Base-by-base conservation (phyloP, 1,140 invertebrate species). In the Trichomalopsis sarcophagae region DNA sequence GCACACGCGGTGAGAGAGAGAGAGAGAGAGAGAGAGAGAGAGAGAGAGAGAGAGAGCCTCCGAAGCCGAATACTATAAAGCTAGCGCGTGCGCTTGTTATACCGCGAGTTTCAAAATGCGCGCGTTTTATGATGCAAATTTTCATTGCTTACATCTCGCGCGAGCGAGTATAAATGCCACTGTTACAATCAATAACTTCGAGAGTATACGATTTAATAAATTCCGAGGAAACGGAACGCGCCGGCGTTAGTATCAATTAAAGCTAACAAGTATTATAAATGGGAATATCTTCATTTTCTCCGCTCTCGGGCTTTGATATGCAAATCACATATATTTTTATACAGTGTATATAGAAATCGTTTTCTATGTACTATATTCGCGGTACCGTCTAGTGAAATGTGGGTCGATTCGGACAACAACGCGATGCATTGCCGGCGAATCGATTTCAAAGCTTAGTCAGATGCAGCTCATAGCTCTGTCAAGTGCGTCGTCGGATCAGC, bases 141-240 rank as follows among this genome's bases (percentile, higher is more conserved):
- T 80, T 36, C 33, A 69, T 40, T 68, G 9, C 23, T 10, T 68
- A 62, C 33, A 55, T 55, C 55, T 21, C 55, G 55, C 55, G 55
- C 68, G 68, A n/a, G n/a, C 27, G 30, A 27, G 14, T 30, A 62
- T 71, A 71, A 71, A 71, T 71, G 68, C 68, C 68, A 30, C 68
- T 71, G 68, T 71, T 27, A 27, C 23, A 71, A 71, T 71, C 36
- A n/a, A 75, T 75, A 75, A 75, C 21, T 75, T 40, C 17, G 36
- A 36, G 55, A 62, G 55, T 62, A 62, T 62, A 62, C n/a, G 30
- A 75, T 75, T 75, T 17, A 75, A 75, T 75, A 75, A 75, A 75
- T 33, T 75, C 36, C 7, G 36, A 10, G 14, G 3, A 71, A 71
- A 71, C 23, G 68, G 68, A 27, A 33, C 30, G 68, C 68, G 30